Evolutionary conservation across 2,113 vertebrate genomes (phyloP).

Genomic region (Lophura nycthemera): DNA sequence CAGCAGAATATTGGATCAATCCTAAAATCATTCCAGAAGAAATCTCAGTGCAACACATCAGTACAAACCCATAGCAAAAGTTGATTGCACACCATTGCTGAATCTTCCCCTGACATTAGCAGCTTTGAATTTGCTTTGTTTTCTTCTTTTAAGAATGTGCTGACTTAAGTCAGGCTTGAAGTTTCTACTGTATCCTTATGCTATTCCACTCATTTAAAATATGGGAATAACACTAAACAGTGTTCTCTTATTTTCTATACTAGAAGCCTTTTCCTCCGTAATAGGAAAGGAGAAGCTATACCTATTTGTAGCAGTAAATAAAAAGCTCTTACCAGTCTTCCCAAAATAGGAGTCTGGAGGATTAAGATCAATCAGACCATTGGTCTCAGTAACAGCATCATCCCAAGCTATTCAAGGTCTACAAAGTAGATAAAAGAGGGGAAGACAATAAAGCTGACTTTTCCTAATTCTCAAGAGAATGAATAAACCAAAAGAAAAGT

Average conservation of each 20-base stretch:
- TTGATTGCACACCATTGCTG: not conserved
- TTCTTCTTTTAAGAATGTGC: not conserved
- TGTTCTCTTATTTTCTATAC: not conserved
- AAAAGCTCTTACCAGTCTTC: not conserved
- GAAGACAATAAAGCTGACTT: not conserved
- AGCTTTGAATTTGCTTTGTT: not conserved
- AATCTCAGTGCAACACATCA: not conserved
- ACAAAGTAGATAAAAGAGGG: not conserved
- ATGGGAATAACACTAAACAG: not conserved
- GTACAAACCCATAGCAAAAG: fast-evolving
- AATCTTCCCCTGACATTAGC: not conserved
- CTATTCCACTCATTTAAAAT: not conserved
- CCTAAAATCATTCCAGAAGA: not conserved
- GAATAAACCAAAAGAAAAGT: not conserved
- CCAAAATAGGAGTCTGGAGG: not conserved
- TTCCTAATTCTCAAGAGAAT: not conserved
- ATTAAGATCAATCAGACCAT: not conserved
- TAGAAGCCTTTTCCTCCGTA: not conserved
- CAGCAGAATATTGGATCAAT: not conserved
- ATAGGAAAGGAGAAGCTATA: not conserved
- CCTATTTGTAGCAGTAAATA: not conserved
- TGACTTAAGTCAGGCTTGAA: not conserved
- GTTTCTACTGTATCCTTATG: not conserved
- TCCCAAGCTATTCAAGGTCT: not conserved
- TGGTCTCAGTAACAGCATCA: not conserved